These are phyloP conservation scores for Thymallus thymallus DNA, from an alignment of 2,113 vertebrate genomes.

Conservation along the genomic window DNA sequence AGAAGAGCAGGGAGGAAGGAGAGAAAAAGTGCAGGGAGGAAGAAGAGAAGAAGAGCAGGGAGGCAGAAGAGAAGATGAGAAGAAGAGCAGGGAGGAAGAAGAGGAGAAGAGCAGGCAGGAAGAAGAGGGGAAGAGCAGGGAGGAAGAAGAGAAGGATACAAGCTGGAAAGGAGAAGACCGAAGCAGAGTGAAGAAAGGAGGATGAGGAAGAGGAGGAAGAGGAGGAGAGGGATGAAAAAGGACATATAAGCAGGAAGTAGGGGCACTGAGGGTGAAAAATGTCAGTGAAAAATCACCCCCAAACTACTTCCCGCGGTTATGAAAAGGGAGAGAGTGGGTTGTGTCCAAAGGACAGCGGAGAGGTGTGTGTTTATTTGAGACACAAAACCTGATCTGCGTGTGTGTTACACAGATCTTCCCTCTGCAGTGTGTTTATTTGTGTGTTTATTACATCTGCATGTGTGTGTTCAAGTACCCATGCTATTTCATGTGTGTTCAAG, in stretches of 20 bases:
- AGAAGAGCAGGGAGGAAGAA: background rate
- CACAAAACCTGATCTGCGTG: background rate
- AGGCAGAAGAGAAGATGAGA: too few relatives aligned
- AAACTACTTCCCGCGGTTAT: background rate
- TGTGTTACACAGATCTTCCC: background rate
- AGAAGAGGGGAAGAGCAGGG: background rate
- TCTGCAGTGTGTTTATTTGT: background rate
- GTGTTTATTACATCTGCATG: too few relatives aligned
- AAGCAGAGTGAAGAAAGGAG: background rate
- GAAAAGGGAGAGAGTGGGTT: background rate
- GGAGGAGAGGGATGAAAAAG: background rate
- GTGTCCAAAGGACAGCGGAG: slow-evolving; percentile 3
- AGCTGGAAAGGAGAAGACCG: too few relatives aligned
- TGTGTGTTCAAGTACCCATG: too few relatives aligned
- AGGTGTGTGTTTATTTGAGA: background rate
- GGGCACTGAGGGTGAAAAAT: too few relatives aligned
- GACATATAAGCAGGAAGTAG: background rate
- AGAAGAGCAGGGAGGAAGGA: background rate
- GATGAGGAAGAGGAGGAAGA: background rate
- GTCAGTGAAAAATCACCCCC: too few relatives aligned
- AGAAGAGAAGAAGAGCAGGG: too few relatives aligned
- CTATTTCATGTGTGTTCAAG: background rate
- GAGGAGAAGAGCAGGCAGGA: too few relatives aligned
- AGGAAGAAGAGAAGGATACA: too few relatives aligned
- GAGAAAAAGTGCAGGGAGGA: background rate